These are phyloP conservation scores for Calcarius ornatus DNA, from an alignment of 2,113 vertebrate species.

Conservation along the genomic window DNA sequence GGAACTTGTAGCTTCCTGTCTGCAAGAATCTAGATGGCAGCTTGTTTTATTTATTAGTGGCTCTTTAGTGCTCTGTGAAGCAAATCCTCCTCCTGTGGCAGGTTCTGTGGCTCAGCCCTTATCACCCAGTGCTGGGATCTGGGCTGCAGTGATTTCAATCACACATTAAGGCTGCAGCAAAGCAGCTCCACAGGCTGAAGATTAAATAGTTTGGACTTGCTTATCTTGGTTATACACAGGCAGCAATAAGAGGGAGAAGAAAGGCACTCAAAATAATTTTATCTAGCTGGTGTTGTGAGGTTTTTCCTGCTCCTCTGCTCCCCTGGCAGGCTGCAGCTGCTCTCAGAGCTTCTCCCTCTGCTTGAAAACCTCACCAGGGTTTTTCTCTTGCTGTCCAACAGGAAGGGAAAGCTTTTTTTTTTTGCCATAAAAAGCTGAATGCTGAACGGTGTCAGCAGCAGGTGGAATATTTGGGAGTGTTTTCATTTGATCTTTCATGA, in stretches of 20 bases:
- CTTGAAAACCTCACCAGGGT: not conserved
- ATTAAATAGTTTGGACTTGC: slow-evolving; percentile 11
- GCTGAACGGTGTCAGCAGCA: not conserved
- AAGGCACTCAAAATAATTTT: not conserved
- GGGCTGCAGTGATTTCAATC: not conserved
- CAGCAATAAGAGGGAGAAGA: not conserved
- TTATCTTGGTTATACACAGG: slow-evolving; percentile 23
- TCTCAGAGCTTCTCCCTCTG: not conserved
- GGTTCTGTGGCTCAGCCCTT: not conserved
- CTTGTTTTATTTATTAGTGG: not conserved
- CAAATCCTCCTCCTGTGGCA: not conserved
- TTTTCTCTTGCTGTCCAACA: not conserved
- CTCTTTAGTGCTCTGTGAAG: not conserved
- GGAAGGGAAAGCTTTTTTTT: not conserved
- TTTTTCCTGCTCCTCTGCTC: not conserved
- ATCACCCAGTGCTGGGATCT: not conserved
- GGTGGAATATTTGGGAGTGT: not conserved
- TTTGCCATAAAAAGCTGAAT: not conserved
- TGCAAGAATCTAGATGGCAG: not conserved
- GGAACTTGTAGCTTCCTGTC: not conserved
- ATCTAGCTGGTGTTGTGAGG: not conserved
- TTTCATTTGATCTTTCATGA: not conserved
- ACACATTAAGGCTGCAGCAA: not conserved
- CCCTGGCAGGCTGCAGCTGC: not conserved
- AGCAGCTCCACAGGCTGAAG: not conserved